Conservation (phyloP, 2,888 invertebrate genomes). For the Rotaria macrura region DNA sequence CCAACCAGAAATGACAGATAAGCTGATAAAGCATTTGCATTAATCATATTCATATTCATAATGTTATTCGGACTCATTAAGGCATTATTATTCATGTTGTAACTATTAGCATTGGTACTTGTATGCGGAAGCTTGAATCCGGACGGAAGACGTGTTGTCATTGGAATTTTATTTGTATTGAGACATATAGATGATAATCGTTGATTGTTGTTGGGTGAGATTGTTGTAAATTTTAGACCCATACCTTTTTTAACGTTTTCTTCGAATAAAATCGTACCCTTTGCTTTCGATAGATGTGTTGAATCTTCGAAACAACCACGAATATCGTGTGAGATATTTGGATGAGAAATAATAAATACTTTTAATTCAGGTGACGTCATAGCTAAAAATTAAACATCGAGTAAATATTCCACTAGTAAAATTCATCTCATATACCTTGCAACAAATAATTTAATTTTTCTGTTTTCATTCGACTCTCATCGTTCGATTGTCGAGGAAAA, state of each 20-base stretch:
- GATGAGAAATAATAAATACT: not conserved
- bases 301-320: constrained; percentile 21
- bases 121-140: not conserved
- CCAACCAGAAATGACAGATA: not conserved
- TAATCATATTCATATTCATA: not conserved
- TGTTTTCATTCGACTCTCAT: constrained; percentile 10
- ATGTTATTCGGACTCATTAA: not conserved
- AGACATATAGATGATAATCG: not conserved
- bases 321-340: not conserved
- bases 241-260: constrained; percentile 6
- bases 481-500: not conserved
- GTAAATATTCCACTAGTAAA: not conserved
- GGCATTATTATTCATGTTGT: not conserved
- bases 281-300: constrained; percentile 4
- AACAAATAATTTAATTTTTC: constrained; percentile 14
- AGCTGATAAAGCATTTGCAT: constrained; percentile 2
- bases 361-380: constrained; percentile 13
- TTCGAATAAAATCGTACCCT: constrained; percentile 16
- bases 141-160: too few relatives aligned
- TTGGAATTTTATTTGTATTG: not conserved
- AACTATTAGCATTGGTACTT: not conserved
- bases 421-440: not conserved
- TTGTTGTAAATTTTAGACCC: not conserved
- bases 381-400: not conserved
- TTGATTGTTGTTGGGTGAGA: not conserved